These are phyloP conservation scores for Philaethria dido DNA, from an alignment of 2,888 invertebrate genomes.

Conservation along the genomic window DNA sequence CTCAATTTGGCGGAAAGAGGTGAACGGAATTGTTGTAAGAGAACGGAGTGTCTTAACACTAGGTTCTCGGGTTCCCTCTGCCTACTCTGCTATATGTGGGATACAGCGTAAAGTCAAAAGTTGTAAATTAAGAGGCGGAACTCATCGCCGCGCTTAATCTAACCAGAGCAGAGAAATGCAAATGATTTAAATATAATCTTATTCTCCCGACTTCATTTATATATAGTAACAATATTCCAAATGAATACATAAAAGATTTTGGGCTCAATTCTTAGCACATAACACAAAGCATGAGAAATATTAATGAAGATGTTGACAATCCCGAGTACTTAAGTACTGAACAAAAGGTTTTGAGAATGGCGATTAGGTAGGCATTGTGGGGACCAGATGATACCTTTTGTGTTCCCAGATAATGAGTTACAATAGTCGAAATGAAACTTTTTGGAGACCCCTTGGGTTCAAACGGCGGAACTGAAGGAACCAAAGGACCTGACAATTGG, in stretches of 20 bases:
- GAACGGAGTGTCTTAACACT: too few species aligned
- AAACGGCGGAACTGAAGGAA: conserved; percentile 29
- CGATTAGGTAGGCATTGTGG: conserved; percentile 56
- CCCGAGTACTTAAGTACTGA: conserved; percentile 61
- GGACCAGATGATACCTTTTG: conserved; percentile 69
- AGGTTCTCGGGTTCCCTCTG: too few species aligned
- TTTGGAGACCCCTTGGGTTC: conserved; percentile 48
- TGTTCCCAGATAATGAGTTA: conserved; percentile 63
- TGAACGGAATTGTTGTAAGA: too few species aligned
- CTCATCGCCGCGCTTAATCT: too few species aligned
- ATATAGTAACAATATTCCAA: conserved; percentile 38
- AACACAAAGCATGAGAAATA: conserved; percentile 55
- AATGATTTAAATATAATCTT: too few species aligned
- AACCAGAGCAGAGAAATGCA: too few species aligned
- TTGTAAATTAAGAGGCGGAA: too few species aligned
- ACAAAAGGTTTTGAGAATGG: conserved; percentile 59
- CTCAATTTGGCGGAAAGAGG: too few species aligned
- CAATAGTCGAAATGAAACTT: conserved; percentile 61
- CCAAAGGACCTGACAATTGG: background rate
- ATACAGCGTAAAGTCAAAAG: too few species aligned
- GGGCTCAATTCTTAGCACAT: conserved; percentile 47
- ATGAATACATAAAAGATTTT: conserved; percentile 47
- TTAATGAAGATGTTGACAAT: conserved; percentile 76
- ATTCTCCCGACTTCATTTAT: too few species aligned
- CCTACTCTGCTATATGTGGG: too few species aligned